Conservation (phyloP, 2,113 vertebrate genomes). For the Hiodon alosoides region DNA sequence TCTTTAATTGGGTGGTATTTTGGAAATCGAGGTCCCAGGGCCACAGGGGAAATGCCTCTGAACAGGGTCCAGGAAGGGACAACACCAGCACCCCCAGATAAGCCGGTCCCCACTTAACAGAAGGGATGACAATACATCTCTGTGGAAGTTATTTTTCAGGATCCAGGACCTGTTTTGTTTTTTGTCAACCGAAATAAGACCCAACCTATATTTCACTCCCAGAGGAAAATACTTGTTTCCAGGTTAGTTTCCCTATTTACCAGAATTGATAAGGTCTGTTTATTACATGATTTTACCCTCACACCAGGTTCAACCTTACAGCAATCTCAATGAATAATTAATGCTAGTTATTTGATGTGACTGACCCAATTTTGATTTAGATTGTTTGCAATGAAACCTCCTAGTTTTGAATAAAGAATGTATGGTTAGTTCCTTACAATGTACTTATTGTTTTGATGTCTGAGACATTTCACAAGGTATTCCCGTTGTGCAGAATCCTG, state of each 20-base stretch:
- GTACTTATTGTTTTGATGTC: neutral
- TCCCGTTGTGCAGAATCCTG: neutral
- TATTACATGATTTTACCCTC: neutral
- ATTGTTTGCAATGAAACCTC: neutral
- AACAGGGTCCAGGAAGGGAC: constrained; percentile 63
- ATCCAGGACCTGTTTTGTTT: neutral
- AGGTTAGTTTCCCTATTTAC: constrained; percentile 2
- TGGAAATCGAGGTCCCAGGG: constrained; percentile 69
- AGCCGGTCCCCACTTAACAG: constrained; percentile 24
- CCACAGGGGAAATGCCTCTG: constrained; percentile 68
- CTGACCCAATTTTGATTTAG: neutral
- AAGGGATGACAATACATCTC: neutral
- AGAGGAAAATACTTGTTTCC: neutral
- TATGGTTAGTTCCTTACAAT: neutral
- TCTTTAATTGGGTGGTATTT: constrained; percentile 72
- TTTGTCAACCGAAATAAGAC: neutral
- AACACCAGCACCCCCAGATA: constrained; percentile 37
- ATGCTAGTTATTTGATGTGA: no score
- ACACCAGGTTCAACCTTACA: neutral
- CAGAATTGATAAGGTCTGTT: neutral
- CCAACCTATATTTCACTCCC: neutral
- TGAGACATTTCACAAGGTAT: neutral
- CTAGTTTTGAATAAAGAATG: neutral
- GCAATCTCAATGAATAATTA: no score
- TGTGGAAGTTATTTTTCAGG: neutral